A percentile compares a stretch with the other conserved stretches of the same genome.
phyloP scores from a whole-genome alignment of 2,113 vertebrate genomes.

The Hylia prasina region DNA sequence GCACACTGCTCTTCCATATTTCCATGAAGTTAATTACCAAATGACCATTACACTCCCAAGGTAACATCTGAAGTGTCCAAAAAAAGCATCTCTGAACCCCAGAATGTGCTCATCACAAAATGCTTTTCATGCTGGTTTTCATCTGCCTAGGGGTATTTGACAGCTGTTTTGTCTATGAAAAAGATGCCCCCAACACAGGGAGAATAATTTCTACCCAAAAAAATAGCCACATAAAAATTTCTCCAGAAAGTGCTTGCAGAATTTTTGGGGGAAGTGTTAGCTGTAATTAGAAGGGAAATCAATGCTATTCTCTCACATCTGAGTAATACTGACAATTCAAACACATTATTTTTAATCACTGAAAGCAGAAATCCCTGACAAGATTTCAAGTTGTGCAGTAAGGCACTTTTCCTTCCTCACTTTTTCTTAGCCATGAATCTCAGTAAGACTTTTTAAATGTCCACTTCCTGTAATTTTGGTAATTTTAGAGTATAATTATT shows the following conservation, averaged over 20 bases:
- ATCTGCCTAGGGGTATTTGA: not conserved
- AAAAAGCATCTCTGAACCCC: not conserved
- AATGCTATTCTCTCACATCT: not conserved
- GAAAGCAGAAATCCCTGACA: conserved; percentile 38
- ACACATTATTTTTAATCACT: not conserved
- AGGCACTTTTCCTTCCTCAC: conserved; percentile 28
- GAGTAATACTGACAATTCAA: not conserved
- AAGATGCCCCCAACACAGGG: not conserved
- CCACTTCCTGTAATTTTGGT: conserved; percentile 72
- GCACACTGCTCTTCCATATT: not conserved
- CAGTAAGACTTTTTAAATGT: conserved; percentile 59
- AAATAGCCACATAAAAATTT: not conserved
- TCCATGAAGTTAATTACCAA: not conserved
- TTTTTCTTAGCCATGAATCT: conserved; percentile 29
- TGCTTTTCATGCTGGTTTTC: not conserved
- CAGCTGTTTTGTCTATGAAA: not conserved
- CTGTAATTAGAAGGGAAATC: not conserved
- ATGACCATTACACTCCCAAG: not conserved
- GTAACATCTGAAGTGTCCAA: not conserved
- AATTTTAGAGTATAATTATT: conserved; percentile 74
- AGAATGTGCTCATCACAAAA: not conserved
- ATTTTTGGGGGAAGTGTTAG: not conserved
- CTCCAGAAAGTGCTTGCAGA: not conserved
- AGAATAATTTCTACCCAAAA: not conserved
- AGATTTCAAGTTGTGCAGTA: conserved; percentile 38